Base-by-base conservation (phyloP, 2,888 invertebrate genomes). In the Monochamus alternatus region DNA sequence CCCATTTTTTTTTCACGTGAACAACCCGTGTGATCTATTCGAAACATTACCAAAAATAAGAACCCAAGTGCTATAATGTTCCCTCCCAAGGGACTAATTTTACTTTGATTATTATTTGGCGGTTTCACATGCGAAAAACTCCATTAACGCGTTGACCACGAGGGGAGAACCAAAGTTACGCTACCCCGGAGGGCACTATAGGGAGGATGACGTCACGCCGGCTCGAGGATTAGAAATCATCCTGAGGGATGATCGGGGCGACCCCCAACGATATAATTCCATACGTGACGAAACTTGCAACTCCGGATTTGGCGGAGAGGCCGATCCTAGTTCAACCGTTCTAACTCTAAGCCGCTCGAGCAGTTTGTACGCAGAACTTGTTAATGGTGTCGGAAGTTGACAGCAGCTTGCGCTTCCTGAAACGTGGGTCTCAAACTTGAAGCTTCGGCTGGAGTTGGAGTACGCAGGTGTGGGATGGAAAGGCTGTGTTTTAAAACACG, bases 271-370 rank as follows among this genome's bases (percentile, higher is more conserved):
- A 86, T 87, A 86, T 86, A 86, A 85, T 83, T 84, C 81, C 79
- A 82, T 83, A 87, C 87, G 87, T 87, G 87, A 87, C 83, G 84
- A 85, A 87, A 86, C 85, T 87, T 82, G 78, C 77, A 83, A 84
- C 78, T 82, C 63, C 64, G 68, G 71, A 75, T 77, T 69, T 75
- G 70, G 68, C 51, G 74, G 65, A 76, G 64, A 76, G 72, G 70
- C 68, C 63, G 60, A 72, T 62, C 62, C 60, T 65, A 69, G 73
- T 75, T 67, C 71, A 74, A 75, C 78, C 74, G 74, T 74, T 72
- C 74, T 51, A 76, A 78, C 76, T 78, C 76, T 77, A 68, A 76
- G 63, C 75, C 67, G 68, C 51, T 51, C 75, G 69, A 70, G 73
- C 75, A 78, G 69, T 72, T 78, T 78, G 78, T 78, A 75, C 73